phyloP scores from a whole-genome alignment of 2,113 vertebrate species.

The Rhabdomys dilectus region DNA sequence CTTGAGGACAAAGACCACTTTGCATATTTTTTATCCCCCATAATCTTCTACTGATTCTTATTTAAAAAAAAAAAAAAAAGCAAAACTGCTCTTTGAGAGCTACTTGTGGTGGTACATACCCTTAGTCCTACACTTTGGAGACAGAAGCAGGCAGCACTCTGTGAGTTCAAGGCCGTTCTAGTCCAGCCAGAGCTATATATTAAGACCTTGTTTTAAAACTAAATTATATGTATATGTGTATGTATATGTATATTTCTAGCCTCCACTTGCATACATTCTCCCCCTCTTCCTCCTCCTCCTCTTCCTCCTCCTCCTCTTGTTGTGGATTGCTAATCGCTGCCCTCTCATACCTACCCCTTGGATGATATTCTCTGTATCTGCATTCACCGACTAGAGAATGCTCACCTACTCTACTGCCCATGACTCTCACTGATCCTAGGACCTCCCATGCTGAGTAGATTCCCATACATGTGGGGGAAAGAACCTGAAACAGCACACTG shows the following conservation, averaged over 20 bases:
- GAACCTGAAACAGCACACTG: background rate
- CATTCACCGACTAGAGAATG: background rate
- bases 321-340: background rate
- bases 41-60: background rate
- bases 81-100: background rate
- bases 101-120: background rate
- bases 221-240: too few species aligned
- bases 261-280: background rate
- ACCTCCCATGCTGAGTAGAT: background rate
- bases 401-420: background rate
- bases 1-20: background rate
- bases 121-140: background rate
- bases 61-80: background rate
- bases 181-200: background rate
- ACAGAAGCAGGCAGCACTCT: background rate
- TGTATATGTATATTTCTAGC: background rate
- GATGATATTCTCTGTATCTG: background rate
- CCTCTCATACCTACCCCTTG: background rate
- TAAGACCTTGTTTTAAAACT: background rate
- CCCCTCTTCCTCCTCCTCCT: background rate
- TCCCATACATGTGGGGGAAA: background rate
- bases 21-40: background rate
- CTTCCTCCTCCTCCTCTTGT: background rate
- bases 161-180: background rate
- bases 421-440: background rate